These are phyloP conservation scores for Arremon brunneinucha DNA, from an alignment of 2,797 vertebrate species.

Conservation along the genomic window DNA sequence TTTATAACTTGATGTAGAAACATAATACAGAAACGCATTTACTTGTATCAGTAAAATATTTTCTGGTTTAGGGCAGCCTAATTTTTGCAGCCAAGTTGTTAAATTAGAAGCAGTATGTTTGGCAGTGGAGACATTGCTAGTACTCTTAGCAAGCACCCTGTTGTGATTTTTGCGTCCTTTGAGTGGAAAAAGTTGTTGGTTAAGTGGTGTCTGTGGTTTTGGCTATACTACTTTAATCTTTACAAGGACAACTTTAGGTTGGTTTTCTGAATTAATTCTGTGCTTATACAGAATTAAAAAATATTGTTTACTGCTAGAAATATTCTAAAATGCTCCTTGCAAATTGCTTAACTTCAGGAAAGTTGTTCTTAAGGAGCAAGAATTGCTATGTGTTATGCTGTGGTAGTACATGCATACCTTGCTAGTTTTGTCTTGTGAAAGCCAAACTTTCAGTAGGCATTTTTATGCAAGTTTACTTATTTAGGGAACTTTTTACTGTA, in stretches of 20 bases:
- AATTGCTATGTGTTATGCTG: rapidly evolving
- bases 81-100: not conserved
- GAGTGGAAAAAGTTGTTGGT: not conserved
- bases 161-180: not conserved
- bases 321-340: not conserved
- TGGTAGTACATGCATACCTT: not conserved
- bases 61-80: not conserved
- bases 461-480: not conserved
- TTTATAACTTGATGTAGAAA: slow-evolving; percentile 22
- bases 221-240: not conserved
- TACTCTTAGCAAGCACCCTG: not conserved
- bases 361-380: not conserved
- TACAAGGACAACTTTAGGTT: not conserved
- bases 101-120: not conserved
- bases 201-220: not conserved
- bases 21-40: not conserved
- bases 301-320: not conserved
- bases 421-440: not conserved
- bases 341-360: not conserved
- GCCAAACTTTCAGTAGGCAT: not conserved
- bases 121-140: not conserved
- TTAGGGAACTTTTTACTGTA: not conserved
- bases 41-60: not conserved
- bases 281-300: not conserved
- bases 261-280: not conserved